A percentile compares a stretch with the other conserved stretches of the same genome.
phyloP scores from a whole-genome alignment of 2,113 vertebrate species.

The Hypocryptadius cinnamomeus region DNA sequence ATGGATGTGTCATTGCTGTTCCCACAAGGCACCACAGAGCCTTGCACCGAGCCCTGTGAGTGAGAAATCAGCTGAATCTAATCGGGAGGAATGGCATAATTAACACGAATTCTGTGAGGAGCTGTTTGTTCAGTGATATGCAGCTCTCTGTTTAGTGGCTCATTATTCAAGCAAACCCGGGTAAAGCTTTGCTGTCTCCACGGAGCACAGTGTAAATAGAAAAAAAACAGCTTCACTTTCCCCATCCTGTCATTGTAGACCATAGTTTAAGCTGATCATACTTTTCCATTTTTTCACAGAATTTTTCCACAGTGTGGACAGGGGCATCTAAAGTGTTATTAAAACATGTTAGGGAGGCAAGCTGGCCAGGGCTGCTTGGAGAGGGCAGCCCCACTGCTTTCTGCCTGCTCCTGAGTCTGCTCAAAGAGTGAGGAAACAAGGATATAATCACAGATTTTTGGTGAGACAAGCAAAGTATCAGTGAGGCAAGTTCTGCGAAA shows the following conservation, averaged over 20 bases:
- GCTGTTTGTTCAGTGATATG: background rate
- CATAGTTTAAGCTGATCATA: background rate
- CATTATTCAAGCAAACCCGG: background rate
- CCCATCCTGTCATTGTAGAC: background rate
- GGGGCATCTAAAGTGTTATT: background rate
- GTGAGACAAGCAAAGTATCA: background rate
- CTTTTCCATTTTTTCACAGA: background rate
- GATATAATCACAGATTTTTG: background rate
- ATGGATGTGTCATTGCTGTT: slow-evolving; percentile 5
- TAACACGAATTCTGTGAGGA: background rate
- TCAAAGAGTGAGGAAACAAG: background rate
- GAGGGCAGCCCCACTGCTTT: background rate
- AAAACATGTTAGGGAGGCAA: background rate
- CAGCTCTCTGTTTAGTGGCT: background rate
- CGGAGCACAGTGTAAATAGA: background rate
- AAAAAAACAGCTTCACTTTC: background rate
- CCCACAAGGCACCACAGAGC: background rate
- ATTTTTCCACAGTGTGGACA: background rate
- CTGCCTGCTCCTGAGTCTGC: background rate
- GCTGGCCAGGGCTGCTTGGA: background rate
- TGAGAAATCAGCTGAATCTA: slow-evolving; percentile 50
- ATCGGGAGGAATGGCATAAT: slow-evolving; percentile 30
- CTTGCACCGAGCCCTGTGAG: background rate
- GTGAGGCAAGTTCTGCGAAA: background rate
- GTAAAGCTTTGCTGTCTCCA: background rate